These are phyloP conservation scores for Ethmia dodecea DNA, from an alignment of 2,888 invertebrate genomes.

Conservation along the genomic window DNA sequence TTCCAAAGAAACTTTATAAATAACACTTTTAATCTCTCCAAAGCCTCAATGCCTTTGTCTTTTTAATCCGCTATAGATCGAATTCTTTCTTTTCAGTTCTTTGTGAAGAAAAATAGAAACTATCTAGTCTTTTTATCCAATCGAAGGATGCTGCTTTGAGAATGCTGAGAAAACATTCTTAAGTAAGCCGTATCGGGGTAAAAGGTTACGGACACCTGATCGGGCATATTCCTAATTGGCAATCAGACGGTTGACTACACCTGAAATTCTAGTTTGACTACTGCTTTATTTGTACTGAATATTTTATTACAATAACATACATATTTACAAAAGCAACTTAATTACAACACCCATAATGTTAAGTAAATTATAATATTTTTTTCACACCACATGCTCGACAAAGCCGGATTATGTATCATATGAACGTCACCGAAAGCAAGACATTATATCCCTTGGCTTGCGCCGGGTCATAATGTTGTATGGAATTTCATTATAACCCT, in stretches of 20 bases:
- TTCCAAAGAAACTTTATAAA: conserved; percentile 5
- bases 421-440: too few species aligned
- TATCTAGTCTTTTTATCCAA: conserved; percentile 20
- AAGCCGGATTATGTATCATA: too few species aligned
- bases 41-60: conserved; percentile 26
- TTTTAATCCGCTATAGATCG: conserved; percentile 39
- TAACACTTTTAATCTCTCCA: conserved; percentile 23
- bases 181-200: conserved; percentile 30
- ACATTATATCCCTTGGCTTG: too few species aligned
- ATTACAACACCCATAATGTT: too few species aligned
- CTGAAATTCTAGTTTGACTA: too few species aligned
- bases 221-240: conserved; percentile 33
- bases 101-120: conserved; percentile 21
- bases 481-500: too few species aligned
- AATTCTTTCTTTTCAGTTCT: conserved; percentile 30
- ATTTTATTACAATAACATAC: too few species aligned
- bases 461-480: too few species aligned
- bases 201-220: conserved; percentile 34
- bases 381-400: too few species aligned
- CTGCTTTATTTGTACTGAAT: too few species aligned
- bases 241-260: conserved; percentile 45
- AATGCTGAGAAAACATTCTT: conserved; percentile 35
- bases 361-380: too few species aligned
- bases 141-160: conserved; percentile 27
- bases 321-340: too few species aligned